A percentile compares a stretch with the other conserved stretches of the same genome.
phyloP scores from a whole-genome alignment of 2,113 vertebrate species.

The Prochilodus magdalenae region DNA sequence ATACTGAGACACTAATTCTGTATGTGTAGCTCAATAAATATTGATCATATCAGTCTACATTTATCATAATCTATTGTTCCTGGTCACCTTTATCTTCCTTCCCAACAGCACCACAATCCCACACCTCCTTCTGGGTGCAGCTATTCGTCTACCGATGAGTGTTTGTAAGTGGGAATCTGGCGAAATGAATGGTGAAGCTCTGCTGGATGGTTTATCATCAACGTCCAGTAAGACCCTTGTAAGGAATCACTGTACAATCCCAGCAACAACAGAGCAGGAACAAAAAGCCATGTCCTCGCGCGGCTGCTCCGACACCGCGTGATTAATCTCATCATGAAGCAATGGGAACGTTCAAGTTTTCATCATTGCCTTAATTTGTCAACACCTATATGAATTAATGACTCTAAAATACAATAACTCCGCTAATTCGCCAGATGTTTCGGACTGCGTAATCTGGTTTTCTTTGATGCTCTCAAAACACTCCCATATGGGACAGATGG shows the following conservation, averaged over 20 bases:
- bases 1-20: too few species aligned
- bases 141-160: too few species aligned
- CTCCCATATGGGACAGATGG: constrained; percentile 51
- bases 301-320: constrained; percentile 48
- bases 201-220: neutral
- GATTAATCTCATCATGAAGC: constrained; percentile 68
- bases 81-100: too few species aligned
- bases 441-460: constrained; percentile 73
- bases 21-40: too few species aligned
- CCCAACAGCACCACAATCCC: too few species aligned
- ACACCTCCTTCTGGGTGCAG: too few species aligned
- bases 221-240: neutral
- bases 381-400: constrained; percentile 74
- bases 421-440: constrained; percentile 75
- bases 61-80: too few species aligned
- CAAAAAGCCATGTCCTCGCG: constrained; percentile 15
- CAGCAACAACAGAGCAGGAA: neutral
- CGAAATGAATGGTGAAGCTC: too few species aligned
- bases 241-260: neutral
- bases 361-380: constrained; percentile 70
- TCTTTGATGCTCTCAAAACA: constrained; percentile 59
- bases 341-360: constrained; percentile 71
- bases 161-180: too few species aligned
- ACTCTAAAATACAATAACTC: constrained; percentile 70
- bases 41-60: too few species aligned